Conservation (phyloP, 2,888 invertebrate species). For the Gibbula magus region DNA sequence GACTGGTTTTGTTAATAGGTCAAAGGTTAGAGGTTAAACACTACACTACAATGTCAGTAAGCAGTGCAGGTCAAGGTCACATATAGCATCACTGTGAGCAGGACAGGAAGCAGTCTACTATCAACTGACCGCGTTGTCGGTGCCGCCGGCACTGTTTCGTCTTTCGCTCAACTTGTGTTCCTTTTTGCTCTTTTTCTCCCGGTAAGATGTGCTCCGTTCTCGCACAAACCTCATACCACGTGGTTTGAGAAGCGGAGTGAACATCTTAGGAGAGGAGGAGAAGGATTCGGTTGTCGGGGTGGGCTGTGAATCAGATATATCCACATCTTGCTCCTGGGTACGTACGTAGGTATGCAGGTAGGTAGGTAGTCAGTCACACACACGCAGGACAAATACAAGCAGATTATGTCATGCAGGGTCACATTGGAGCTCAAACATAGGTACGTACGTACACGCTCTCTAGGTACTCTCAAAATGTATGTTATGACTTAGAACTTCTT, state of each 20-base stretch:
- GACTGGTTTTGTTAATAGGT: background rate
- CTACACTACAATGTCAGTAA: conserved; percentile 7
- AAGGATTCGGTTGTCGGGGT: conserved; percentile 9
- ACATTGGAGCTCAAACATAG: background rate
- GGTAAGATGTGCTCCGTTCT: conserved; percentile 64
- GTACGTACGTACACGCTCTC: background rate
- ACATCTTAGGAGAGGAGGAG: conserved; percentile 3
- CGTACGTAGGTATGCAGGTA: background rate
- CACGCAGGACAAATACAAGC: conserved; percentile 3
- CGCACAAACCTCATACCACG: conserved; percentile 29
- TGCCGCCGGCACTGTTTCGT: conserved; percentile 69
- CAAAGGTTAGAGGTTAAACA: conserved; percentile 1
- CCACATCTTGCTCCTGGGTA: conserved; percentile 28
- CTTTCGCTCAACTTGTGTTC: conserved; percentile 74
- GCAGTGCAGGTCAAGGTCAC: conserved; percentile 16
- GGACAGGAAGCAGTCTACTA: background rate
- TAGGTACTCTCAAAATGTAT: background rate
- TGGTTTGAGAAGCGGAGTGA: conserved; percentile 27
- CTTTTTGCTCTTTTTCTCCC: conserved; percentile 73
- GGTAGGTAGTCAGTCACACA: background rate
- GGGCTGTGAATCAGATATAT: conserved; percentile 21
- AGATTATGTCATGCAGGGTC: conserved; percentile 3
- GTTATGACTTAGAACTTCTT: too few species aligned
- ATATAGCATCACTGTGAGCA: background rate
- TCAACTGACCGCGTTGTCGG: conserved; percentile 68